Conservation (phyloP, 2,113 vertebrate genomes). For the Merops nubicus region DNA sequence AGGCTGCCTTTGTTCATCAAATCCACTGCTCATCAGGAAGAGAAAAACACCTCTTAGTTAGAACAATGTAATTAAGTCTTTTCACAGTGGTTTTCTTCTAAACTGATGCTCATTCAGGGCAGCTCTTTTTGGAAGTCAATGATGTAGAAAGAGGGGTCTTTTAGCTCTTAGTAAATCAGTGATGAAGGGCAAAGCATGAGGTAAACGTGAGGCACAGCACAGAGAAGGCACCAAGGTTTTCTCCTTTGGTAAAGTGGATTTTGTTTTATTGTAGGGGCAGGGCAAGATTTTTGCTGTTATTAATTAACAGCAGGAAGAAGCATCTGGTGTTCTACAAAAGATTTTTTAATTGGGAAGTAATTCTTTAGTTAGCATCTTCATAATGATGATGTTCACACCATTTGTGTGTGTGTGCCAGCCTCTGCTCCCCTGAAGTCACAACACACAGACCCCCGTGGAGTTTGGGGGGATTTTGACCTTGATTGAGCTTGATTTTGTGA, state of each 20-base stretch:
- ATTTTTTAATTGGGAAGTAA: background rate
- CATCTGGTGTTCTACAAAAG: background rate
- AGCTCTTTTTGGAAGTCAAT: background rate
- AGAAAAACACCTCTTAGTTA: background rate
- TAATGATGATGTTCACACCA: background rate
- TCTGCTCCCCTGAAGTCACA: background rate
- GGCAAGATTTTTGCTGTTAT: background rate
- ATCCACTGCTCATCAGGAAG: background rate
- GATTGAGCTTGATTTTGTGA: background rate
- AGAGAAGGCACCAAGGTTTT: background rate
- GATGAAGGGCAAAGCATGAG: background rate
- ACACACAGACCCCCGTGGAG: accelerated
- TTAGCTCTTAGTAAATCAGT: background rate
- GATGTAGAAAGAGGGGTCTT: background rate
- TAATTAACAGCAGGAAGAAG: background rate
- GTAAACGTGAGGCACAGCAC: background rate
- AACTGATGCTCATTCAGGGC: background rate
- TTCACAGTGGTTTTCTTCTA: background rate
- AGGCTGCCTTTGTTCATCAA: background rate
- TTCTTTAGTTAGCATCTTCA: background rate
- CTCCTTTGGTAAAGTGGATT: background rate
- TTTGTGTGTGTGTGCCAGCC: background rate
- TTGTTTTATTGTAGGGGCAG: background rate
- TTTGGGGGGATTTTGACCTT: background rate
- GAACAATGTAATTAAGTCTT: background rate